Conservation (phyloP, 2,113 vertebrate species). For the Scomber colias region DNA sequence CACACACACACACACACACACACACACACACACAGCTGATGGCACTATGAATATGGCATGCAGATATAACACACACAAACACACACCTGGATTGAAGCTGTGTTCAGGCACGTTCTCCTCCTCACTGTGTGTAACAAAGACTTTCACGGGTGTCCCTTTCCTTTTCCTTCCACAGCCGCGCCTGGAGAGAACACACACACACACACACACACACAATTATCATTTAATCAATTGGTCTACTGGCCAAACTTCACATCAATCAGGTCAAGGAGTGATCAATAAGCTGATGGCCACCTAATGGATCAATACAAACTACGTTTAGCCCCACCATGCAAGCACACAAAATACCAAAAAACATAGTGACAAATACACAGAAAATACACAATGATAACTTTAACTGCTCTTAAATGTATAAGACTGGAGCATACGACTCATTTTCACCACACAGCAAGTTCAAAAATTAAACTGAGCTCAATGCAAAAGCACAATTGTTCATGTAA, state of each 20-base stretch:
- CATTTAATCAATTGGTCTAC: conserved; percentile 66
- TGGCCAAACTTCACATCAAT: conserved; percentile 73
- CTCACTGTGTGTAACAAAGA: conserved; percentile 84
- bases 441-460: neutral
- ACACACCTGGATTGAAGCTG: conserved; percentile 80
- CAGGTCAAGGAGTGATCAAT: conserved; percentile 73
- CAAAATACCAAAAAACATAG: neutral
- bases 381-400: neutral
- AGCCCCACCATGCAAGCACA: conserved; percentile 6
- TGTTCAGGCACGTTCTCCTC: conserved; percentile 83
- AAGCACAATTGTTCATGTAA: neutral
- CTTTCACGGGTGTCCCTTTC: conserved; percentile 87
- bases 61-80: conserved; percentile 41
- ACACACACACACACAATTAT: conserved; percentile 48
- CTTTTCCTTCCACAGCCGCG: conserved; percentile 87
- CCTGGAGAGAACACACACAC: conserved; percentile 73
- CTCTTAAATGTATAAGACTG: neutral
- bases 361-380: neutral
- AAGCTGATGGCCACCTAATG: conserved; percentile 57
- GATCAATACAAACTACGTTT: conserved; percentile 55
- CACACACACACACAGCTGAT: conserved; percentile 36
- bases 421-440: neutral
- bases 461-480: conserved; percentile 1
- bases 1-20: conserved; percentile 18
- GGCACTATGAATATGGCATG: conserved; percentile 36